Evolutionary conservation across 1,140 invertebrate genomes (phyloP), one percentile per base, ranked within the genome.

Genomic region (Eulimnadia texana): DNA sequence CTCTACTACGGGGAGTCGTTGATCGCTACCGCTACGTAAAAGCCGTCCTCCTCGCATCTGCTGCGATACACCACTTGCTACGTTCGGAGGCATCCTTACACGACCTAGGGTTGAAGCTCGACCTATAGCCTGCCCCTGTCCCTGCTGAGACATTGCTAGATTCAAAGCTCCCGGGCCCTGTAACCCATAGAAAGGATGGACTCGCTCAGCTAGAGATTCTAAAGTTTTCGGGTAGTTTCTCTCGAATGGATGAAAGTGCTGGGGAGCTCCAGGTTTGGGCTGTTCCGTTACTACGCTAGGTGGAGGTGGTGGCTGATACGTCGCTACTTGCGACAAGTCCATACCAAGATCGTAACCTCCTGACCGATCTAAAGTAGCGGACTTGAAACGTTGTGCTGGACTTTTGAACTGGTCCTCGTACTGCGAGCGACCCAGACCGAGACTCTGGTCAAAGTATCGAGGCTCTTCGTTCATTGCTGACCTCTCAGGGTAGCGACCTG

Each of bases 211-310:
- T 2, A 93, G 76, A 68, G 87, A 91, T 71, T 93, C 89, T 55
- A 92, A 71, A 0, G 90, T 93, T 70, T 91, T 90, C n/a, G 89
- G 88, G 72, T 92, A 91, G 19, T 82, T 83, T 28, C 87, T 80
- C 68, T 90, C 87, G 67, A 79, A 80, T 0, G 78, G 78, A 63
- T 87, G 86, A 70, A 89, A 90, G 67, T 88, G 85, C 50, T 87
- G 84, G 51, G 85, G 81, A 1, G 83, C 81, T 11, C 65, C 66
- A 3, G 78, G 72, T 69, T 90, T 90, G 0, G 90, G 88, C 69
- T 92, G 89, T 70, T 93, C 88, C 1, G 88, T 92, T 60, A 93
- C 90, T 3, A 92, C 87, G 1, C 84, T 84, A 1, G 82, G 81
- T 1, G 84, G 83, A 23, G 60, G 60, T 0, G 88, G 88, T 11